Evolutionary conservation across 2,797 vertebrate species (phyloP).

Genomic region (Lagorchestes hirsutus): DNA sequence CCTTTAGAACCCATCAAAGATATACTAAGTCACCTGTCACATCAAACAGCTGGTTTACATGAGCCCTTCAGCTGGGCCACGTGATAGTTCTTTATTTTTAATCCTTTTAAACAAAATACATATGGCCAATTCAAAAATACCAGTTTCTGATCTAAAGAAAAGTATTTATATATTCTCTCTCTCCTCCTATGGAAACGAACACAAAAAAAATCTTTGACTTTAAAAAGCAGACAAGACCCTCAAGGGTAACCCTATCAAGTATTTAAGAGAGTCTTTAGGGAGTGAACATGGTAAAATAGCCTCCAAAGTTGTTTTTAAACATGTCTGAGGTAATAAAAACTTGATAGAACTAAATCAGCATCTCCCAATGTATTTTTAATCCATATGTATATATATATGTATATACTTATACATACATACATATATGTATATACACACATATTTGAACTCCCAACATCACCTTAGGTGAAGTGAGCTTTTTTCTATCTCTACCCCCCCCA

Average conservation of each 20-base stretch:
- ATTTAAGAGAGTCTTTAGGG: slow-evolving; percentile 75
- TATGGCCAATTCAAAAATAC: slow-evolving; percentile 88
- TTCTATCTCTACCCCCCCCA: not conserved
- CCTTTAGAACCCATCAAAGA: slow-evolving; percentile 74
- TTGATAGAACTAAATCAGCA: slow-evolving; percentile 75
- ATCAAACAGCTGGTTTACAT: slow-evolving; percentile 66
- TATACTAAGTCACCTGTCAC: slow-evolving; percentile 73
- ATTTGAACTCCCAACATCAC: slow-evolving; percentile 71
- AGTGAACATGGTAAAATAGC: slow-evolving; percentile 75
- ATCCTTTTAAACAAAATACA: slow-evolving; percentile 87
- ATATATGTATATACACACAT: slow-evolving; percentile 40
- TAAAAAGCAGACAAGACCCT: slow-evolving; percentile 73
- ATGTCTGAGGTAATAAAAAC: slow-evolving; percentile 86
- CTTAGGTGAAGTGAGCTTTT: not conserved
- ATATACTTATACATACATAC: slow-evolving; percentile 58
- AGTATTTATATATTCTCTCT: slow-evolving; percentile 85
- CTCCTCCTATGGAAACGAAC: slow-evolving; percentile 78
- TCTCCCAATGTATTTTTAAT: slow-evolving; percentile 77
- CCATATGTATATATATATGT: slow-evolving; percentile 43
- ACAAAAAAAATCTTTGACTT: slow-evolving; percentile 71
- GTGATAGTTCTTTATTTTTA: slow-evolving; percentile 76
- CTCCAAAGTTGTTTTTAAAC: slow-evolving; percentile 72
- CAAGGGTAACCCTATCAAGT: slow-evolving; percentile 78
- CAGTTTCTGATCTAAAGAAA: slow-evolving; percentile 87
- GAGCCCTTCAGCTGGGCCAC: slow-evolving; percentile 55